Base-by-base conservation (phyloP, 1,140 invertebrate genomes). In the Sinella curviseta region DNA sequence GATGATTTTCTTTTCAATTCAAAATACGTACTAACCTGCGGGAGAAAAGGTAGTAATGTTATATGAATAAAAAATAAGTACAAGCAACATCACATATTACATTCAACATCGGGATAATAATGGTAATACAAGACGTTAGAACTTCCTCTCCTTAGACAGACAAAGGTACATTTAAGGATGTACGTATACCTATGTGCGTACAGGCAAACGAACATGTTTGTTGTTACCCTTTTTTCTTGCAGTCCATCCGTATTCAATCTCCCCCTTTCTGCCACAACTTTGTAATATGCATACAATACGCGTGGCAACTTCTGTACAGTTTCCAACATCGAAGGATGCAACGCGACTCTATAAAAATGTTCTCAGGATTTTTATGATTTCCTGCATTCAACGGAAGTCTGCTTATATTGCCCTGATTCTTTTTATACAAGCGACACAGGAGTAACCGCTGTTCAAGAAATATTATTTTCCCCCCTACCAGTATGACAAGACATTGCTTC, bases 341-440 rank as follows among this genome's bases (percentile, higher is more conserved):
- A n/a, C n/a, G n/a, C n/a, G n/a, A n/a, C n/a, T n/a, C n/a, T n/a
- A n/a, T n/a, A n/a, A n/a, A n/a, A 60, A 60, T n/a, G 24, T n/a
- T 60, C 57, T 26, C 57, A 60, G 4, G 12, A 4, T 60, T 60
- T 60, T 60, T 60, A 60, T 26, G 57, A 60, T 60, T 60, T 60
- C 57, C 57, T 60, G 57, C 24, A 26, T 60, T 3, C 24, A n/a
- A 60, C 57, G 57, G 57, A 60, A 60, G 57, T 60, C 57, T 60
- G 57, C 57, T 60, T 60, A 60, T 60, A 60, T 60, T 60, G 57
- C 57, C 4, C 57, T 60, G 57, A 48, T 8, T 26, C 57, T 16
- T 26, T 60, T n/a, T 26, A 17, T 60, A 17, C 24, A 14, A 60
- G 39, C 39, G 8, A 48, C 39, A 20, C 20, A 20, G 8, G 20